These are phyloP conservation scores for Atethmia centrago DNA, from an alignment of 2,888 invertebrate genomes.

Conservation along the genomic window DNA sequence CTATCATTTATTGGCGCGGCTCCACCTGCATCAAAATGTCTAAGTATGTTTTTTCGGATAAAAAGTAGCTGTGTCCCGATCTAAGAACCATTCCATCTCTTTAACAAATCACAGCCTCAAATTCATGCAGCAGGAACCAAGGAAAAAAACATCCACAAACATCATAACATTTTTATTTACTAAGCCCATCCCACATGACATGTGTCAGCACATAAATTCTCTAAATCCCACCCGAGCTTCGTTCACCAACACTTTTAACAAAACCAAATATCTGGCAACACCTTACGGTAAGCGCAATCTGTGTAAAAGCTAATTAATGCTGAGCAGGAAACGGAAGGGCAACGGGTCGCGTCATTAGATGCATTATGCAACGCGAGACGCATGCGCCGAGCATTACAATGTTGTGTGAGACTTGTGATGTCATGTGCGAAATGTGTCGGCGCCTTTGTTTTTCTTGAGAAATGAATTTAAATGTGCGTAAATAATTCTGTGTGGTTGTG, in stretches of 20 bases:
- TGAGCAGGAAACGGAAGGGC: conserved; percentile 86
- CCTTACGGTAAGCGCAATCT: conserved; percentile 64
- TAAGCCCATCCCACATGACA: neutral
- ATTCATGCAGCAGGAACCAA: neutral
- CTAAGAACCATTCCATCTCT: neutral
- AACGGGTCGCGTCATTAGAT: conserved; percentile 85
- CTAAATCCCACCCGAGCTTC: conserved; percentile 14
- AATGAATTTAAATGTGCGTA: conserved; percentile 43
- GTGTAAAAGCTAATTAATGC: conserved; percentile 83
- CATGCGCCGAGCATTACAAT: conserved; percentile 79
- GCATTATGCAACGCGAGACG: conserved; percentile 85
- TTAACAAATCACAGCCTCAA: neutral
- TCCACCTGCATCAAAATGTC: no score
- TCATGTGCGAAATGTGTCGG: conserved; percentile 59
- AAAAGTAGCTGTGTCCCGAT: neutral
- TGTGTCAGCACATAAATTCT: neutral
- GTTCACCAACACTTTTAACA: conserved; percentile 39
- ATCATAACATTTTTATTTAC: conserved; percentile 8
- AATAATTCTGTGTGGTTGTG: conserved; percentile 8
- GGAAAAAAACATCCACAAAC: neutral
- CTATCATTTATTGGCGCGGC: no score
- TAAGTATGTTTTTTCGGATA: neutral
- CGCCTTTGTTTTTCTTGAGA: conserved; percentile 48
- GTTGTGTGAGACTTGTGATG: conserved; percentile 45
- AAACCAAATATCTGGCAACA: conserved; percentile 56